Percentiles rank a stretch among this genome's conserved stretches.
phyloP scores from a whole-genome alignment of 2,888 invertebrate species.

The Metellina segmentata region DNA sequence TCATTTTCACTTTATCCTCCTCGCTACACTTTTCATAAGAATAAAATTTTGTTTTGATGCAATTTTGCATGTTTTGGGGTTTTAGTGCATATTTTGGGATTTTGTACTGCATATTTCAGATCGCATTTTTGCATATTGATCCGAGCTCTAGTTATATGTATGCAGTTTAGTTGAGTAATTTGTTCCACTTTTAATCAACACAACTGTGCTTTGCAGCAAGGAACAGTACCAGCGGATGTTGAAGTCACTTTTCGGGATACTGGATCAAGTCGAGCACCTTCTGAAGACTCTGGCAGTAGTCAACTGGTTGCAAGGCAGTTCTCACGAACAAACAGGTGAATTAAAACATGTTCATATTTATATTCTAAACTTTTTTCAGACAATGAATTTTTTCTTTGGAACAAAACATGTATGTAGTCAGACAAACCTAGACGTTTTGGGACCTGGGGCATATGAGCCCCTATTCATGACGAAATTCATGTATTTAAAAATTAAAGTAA shows the following conservation, averaged over 20 bases:
- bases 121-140: too few species aligned
- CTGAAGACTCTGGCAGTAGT: constrained; percentile 41
- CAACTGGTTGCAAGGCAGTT: constrained; percentile 24
- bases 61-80: too few species aligned
- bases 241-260: constrained; percentile 64
- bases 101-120: too few species aligned
- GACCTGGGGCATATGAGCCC: too few species aligned
- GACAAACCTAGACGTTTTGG: background rate
- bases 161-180: background rate
- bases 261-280: constrained; percentile 29
- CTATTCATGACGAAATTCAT: too few species aligned
- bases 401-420: background rate
- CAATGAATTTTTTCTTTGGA: too few species aligned
- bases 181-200: background rate
- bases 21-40: background rate
- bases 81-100: too few species aligned
- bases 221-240: constrained; percentile 33
- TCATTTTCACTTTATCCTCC: background rate
- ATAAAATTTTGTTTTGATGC: background rate
- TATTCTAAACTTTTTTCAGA: too few species aligned
- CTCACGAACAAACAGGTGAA: constrained; percentile 32
- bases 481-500: too few species aligned
- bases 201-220: constrained; percentile 10
- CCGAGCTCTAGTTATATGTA: background rate
- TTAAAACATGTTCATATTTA: background rate